Conservation (phyloP, 2,888 invertebrate genomes). For the Timema cristinae region DNA sequence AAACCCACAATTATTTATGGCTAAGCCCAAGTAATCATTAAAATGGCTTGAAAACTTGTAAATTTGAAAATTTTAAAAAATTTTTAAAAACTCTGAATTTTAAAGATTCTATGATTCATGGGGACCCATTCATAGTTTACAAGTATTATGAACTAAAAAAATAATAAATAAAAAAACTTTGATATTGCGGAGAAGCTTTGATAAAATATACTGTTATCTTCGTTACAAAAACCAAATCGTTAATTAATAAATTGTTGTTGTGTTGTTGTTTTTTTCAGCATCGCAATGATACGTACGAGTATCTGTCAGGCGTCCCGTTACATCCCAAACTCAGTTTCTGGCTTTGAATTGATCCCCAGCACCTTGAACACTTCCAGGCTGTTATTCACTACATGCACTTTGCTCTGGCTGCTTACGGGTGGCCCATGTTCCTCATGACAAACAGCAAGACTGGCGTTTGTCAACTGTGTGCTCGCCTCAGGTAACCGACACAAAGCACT, state of each 20-base stretch:
- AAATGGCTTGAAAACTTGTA: too few species aligned
- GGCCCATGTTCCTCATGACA: conserved; percentile 79
- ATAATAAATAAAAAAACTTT: too few species aligned
- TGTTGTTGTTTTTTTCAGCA: conserved; percentile 46
- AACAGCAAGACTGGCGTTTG: conserved; percentile 66
- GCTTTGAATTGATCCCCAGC: conserved; percentile 67
- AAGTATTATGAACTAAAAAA: too few species aligned
- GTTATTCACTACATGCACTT: conserved; percentile 81
- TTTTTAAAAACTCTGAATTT: too few species aligned
- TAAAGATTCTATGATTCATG: too few species aligned
- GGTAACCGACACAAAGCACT: conserved; percentile 44
- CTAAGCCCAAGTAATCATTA: too few species aligned
- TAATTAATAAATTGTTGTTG: too few species aligned
- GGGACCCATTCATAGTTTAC: too few species aligned
- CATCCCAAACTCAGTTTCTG: conserved; percentile 75
- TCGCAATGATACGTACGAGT: conserved; percentile 79
- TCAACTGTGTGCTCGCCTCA: conserved; percentile 63
- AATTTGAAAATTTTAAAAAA: too few species aligned
- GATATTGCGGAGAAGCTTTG: neutral
- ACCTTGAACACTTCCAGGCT: conserved; percentile 61
- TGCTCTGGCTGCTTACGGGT: conserved; percentile 81
- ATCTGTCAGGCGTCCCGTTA: conserved; percentile 79
- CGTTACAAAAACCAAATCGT: too few species aligned
- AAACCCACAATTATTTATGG: too few species aligned
- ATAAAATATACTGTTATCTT: too few species aligned